These are phyloP conservation scores for Talpa occidentalis DNA, from an alignment of 2,113 vertebrate genomes.

Conservation along the genomic window DNA sequence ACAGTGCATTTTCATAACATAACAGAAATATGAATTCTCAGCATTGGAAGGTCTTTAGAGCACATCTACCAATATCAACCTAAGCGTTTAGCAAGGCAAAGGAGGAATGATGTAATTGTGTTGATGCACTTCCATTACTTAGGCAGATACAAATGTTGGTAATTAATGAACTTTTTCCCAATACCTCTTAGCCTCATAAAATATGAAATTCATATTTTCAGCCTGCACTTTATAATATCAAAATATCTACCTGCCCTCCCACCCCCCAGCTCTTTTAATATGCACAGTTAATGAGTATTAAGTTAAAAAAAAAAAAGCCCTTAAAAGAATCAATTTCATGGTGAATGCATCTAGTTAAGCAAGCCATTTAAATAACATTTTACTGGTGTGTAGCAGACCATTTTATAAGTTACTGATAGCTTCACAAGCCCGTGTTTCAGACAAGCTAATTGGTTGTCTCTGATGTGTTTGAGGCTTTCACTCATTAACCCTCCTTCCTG, in stretches of 20 bases:
- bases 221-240: constrained; percentile 58
- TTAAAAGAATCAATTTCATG: constrained; percentile 93
- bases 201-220: constrained; percentile 67
- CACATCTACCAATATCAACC: neutral
- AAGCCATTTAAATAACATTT: constrained; percentile 89
- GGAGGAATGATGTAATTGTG: constrained; percentile 25
- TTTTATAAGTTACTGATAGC: constrained; percentile 95
- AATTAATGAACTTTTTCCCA: constrained; percentile 71
- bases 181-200: constrained; percentile 76
- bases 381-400: constrained; percentile 91
- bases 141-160: constrained; percentile 63
- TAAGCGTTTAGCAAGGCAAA: constrained; percentile 32
- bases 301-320: constrained; percentile 80
- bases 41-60: neutral
- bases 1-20: neutral
- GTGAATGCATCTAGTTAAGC: constrained; percentile 92
- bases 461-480: constrained; percentile 89
- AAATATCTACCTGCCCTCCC: constrained; percentile 51
- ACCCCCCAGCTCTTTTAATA: constrained; percentile 70
- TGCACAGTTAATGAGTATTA: constrained; percentile 80
- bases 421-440: constrained; percentile 94
- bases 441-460: constrained; percentile 93
- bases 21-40: neutral
- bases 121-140: constrained; percentile 60
- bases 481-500: constrained; percentile 83